Conservation (phyloP, 2,113 vertebrate genomes). For the Periophthalmus modestus region DNA sequence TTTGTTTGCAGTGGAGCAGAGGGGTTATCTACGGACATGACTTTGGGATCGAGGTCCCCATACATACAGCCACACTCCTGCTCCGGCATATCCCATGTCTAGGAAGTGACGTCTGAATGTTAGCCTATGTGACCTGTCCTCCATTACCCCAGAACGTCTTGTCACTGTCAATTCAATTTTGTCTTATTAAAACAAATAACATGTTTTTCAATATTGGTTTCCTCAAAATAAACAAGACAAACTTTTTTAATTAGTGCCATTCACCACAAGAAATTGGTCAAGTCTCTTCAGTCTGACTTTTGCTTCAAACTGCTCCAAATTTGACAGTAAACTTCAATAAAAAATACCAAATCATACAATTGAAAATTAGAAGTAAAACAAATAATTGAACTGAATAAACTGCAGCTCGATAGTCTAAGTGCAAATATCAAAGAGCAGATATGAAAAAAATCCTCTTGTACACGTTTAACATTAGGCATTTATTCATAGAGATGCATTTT, state of each 20-base stretch:
- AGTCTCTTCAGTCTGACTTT: too few species aligned
- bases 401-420: background rate
- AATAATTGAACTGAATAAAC: background rate
- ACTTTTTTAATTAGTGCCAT: background rate
- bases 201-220: too few species aligned
- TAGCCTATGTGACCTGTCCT: background rate
- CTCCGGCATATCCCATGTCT: background rate
- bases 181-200: too few species aligned
- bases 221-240: background rate
- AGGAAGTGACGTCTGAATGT: background rate
- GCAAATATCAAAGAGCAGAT: background rate
- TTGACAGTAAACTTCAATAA: too few species aligned
- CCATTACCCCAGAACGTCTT: background rate
- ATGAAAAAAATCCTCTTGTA: background rate
- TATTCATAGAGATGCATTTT: conserved; percentile 64
- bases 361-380: too few species aligned
- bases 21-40: conserved; percentile 13
- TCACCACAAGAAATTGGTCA: background rate
- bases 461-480: conserved; percentile 9
- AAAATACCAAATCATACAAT: too few species aligned
- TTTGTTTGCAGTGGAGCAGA: conserved; percentile 17
- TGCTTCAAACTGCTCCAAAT: background rate
- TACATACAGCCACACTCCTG: background rate
- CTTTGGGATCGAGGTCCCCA: background rate
- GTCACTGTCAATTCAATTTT: too few species aligned